These are phyloP conservation scores for Dysidea cf. avara DNA, from an alignment of 37 sponge, comb jelly and placozoan genomes.

Conservation along the genomic window DNA sequence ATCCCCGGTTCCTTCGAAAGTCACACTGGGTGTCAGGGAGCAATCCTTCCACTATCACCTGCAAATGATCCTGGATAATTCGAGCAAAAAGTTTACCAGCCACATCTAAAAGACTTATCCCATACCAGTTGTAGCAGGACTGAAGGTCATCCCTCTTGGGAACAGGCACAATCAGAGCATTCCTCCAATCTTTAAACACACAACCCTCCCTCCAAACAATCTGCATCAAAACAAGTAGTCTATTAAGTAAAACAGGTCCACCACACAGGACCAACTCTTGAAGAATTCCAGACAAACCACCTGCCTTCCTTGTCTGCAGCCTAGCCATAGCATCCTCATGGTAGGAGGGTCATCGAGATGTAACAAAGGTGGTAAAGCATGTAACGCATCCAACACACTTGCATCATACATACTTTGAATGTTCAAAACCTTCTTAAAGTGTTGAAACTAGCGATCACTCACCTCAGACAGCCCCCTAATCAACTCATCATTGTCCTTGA, in stretches of 20 bases:
- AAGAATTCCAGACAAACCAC: conserved; percentile 13
- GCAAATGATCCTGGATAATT: conserved; percentile 36
- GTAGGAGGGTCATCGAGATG: conserved; percentile 34
- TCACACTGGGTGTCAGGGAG: conserved; percentile 56
- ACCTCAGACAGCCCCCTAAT: conserved; percentile 18
- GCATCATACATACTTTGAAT: conserved; percentile 4
- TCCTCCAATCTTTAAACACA: conserved; percentile 45
- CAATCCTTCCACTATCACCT: too few relatives aligned
- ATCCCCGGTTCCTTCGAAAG: conserved; percentile 37
- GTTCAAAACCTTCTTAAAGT: too few relatives aligned
- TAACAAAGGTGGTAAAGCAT: neutral
- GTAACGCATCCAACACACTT: conserved; percentile 8
- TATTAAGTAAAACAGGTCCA: conserved; percentile 25
- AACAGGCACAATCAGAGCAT: too few relatives aligned
- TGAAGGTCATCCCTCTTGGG: too few relatives aligned
- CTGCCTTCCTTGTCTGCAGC: conserved; percentile 35
- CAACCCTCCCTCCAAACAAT: conserved; percentile 27
- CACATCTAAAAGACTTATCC: too few relatives aligned
- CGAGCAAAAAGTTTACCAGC: conserved; percentile 42
- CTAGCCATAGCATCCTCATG: neutral
- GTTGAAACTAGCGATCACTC: neutral
- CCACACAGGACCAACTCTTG: conserved; percentile 40
- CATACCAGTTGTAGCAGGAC: too few relatives aligned
- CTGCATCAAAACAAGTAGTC: conserved; percentile 24
- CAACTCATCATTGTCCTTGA: too few relatives aligned